Conservation (phyloP, 2,113 vertebrate genomes). For the Promerops cafer region DNA sequence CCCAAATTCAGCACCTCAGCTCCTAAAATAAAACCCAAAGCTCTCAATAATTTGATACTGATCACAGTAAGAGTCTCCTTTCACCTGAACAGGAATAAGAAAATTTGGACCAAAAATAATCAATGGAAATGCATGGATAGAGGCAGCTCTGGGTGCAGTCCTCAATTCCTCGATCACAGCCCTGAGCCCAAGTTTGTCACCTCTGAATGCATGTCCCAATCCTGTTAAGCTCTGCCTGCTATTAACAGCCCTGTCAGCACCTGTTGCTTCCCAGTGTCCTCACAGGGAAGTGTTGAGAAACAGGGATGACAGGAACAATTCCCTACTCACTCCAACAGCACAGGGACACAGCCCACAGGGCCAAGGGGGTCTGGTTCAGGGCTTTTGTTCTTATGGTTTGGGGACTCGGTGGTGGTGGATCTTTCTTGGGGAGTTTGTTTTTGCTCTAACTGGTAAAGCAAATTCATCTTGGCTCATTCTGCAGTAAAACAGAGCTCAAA, state of each 20-base stretch:
- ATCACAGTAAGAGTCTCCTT: neutral
- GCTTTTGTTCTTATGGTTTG: neutral
- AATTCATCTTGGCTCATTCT: neutral
- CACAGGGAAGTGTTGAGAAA: neutral
- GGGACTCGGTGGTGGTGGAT: no score
- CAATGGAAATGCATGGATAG: fast-evolving
- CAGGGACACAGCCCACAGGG: neutral
- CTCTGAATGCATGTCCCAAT: neutral
- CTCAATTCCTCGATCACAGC: neutral
- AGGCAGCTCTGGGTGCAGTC: neutral
- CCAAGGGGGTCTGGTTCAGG: neutral
- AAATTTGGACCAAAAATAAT: neutral
- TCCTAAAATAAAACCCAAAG: neutral
- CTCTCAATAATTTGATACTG: neutral
- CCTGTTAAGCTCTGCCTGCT: neutral
- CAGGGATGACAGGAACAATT: neutral
- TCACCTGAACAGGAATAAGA: neutral
- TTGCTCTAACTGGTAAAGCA: neutral
- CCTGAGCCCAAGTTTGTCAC: neutral
- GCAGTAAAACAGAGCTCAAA: neutral
- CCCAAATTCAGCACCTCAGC: neutral
- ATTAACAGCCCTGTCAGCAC: neutral
- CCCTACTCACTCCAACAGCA: neutral
- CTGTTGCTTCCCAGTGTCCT: neutral
- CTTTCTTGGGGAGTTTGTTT: neutral